A percentile compares a stretch with the other conserved stretches of the same genome.
Evolutionary conservation across 2,888 invertebrate species (phyloP).

Genomic region (Pammene aurita): DNA sequence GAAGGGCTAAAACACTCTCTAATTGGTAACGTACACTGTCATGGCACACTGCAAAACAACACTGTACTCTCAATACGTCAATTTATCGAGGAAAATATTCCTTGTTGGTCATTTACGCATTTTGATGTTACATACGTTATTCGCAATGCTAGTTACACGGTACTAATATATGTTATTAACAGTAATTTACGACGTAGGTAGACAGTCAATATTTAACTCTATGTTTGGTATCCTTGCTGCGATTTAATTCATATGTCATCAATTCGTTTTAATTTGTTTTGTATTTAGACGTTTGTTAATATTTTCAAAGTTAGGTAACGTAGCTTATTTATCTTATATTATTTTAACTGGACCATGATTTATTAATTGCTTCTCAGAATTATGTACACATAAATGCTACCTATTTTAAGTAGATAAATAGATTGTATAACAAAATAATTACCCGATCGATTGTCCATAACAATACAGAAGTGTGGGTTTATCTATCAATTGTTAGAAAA

Average conservation of each 20-base stretch:
- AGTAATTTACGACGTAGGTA: constrained; percentile 12
- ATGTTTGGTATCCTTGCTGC: constrained; percentile 15
- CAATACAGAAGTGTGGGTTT: not conserved
- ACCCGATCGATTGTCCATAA: not conserved
- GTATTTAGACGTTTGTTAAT: too few species aligned
- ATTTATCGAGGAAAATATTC: constrained; percentile 16
- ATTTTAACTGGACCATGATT: too few species aligned
- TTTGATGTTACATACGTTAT: constrained; percentile 9
- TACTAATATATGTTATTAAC: constrained; percentile 6
- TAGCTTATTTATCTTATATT: too few species aligned
- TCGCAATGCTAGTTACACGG: not conserved
- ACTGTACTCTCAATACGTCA: constrained; percentile 21
- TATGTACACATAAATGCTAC: too few species aligned
- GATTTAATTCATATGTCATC: not conserved
- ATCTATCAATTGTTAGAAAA: constrained; percentile 3
- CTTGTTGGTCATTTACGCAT: constrained; percentile 9
- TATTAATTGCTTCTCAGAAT: too few species aligned
- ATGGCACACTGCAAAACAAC: constrained; percentile 4
- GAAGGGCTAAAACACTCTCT: constrained; percentile 7
- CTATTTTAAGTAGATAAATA: too few species aligned
- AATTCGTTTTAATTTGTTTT: not conserved
- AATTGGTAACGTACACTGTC: constrained; percentile 22
- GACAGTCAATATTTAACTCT: constrained; percentile 27
- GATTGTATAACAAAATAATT: not conserved
- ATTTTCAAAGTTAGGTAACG: too few species aligned